Evolutionary conservation across 2,888 invertebrate species (phyloP).

Genomic region (Malachius bipustulatus): DNA sequence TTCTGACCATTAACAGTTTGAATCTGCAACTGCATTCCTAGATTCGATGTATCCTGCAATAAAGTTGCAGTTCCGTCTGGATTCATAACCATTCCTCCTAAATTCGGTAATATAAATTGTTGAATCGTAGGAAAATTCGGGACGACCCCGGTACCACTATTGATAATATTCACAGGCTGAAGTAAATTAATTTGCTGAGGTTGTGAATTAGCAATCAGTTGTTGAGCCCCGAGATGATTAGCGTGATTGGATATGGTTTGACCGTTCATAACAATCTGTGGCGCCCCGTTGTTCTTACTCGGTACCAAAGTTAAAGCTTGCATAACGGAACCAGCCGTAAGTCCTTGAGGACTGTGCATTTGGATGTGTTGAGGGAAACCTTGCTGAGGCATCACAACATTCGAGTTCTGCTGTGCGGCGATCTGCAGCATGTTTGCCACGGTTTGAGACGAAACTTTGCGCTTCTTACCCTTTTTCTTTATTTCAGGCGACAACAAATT

Average conservation of each 20-base stretch:
- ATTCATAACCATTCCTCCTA: constrained; percentile 72
- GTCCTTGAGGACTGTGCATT: constrained; percentile 50
- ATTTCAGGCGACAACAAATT: constrained; percentile 56
- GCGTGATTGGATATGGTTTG: constrained; percentile 43
- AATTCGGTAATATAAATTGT: constrained; percentile 71
- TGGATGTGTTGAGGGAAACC: constrained; percentile 69
- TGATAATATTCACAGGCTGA: constrained; percentile 72
- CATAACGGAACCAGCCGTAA: constrained; percentile 55
- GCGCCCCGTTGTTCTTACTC: constrained; percentile 59
- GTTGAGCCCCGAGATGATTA: constrained; percentile 53
- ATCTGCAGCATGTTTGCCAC: constrained; percentile 61
- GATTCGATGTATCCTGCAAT: constrained; percentile 53
- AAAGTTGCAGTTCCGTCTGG: constrained; percentile 61
- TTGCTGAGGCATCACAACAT: constrained; percentile 45
- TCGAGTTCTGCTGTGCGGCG: constrained; percentile 52
- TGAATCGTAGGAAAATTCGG: constrained; percentile 70
- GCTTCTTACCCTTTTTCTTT: constrained; percentile 52
- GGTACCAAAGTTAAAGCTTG: constrained; percentile 68
- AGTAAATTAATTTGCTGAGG: constrained; percentile 57
- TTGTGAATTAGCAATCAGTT: constrained; percentile 48
- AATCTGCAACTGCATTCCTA: constrained; percentile 63
- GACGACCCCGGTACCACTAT: constrained; percentile 54
- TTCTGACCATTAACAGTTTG: constrained; percentile 72
- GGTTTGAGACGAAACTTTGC: constrained; percentile 56
- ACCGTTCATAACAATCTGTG: constrained; percentile 68